These are phyloP conservation scores for Sipha maydis DNA, from an alignment of 2,888 invertebrate species.

Conservation along the genomic window DNA sequence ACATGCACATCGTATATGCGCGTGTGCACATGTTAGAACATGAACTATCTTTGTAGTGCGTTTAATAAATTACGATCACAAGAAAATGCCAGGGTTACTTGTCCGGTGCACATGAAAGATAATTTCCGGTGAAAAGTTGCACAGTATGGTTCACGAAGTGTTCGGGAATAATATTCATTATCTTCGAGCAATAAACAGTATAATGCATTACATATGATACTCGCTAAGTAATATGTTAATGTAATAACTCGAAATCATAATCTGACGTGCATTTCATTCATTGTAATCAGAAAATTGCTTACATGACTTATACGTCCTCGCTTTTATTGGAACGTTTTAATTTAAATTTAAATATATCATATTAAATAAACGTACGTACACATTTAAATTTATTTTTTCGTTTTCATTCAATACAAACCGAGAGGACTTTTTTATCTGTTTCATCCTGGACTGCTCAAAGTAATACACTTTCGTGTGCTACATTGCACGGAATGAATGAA, in stretches of 20 bases:
- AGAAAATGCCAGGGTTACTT: constrained; percentile 26
- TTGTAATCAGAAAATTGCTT: neutral
- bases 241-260: constrained; percentile 8
- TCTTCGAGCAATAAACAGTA: constrained; percentile 26
- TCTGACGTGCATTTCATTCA: neutral
- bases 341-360: too few relatives aligned
- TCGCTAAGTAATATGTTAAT: neutral
- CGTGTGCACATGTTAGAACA: neutral
- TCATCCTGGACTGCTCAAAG: too few relatives aligned
- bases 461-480: too few relatives aligned
- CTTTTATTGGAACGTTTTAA: neutral
- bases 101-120: constrained; percentile 12
- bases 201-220: neutral
- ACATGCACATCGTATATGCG: neutral
- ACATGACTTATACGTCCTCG: neutral
- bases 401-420: too few relatives aligned
- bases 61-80: constrained; percentile 24
- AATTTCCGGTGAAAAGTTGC: constrained; percentile 47
- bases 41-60: neutral
- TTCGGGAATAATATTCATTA: constrained; percentile 37
- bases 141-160: constrained; percentile 17
- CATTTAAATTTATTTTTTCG: too few relatives aligned
- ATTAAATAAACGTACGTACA: too few relatives aligned
- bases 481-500: too few relatives aligned
- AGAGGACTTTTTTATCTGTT: too few relatives aligned